Evolutionary conservation across 2,888 invertebrate genomes (phyloP), one percentile per base, ranked within the genome.

Genomic region (Aphidius colemani): DNA sequence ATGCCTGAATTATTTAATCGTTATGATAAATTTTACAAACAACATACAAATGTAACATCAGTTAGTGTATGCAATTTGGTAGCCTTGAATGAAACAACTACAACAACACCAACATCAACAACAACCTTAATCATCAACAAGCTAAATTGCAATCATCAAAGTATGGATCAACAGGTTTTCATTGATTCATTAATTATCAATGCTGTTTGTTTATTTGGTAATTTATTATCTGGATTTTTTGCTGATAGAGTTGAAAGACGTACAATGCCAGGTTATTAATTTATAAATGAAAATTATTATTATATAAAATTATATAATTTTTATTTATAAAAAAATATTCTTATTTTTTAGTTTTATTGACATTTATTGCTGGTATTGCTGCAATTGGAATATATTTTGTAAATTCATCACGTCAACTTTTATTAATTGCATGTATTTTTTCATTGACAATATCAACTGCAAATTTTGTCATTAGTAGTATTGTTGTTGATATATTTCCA

Each of bases 1-100:
- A 86, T 92, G 55, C 92, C 92, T 4, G 91, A 92, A 75, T 83
- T 93, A 7, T 89, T 93, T 65, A 87, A 87, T 51, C 86, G 91
- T 63, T 83, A 85, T 75, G 76, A 85, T 73, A 72, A 80, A 67
- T 75, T 79, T 71, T 73, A 84, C 69, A 70, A 80, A 74, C 57
- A 83, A 68, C 70, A 84, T 75, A 78, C 87, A 71, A 85, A 86
- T 66, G 82, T 80, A 6, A 78, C 85, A 0, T 78, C 85, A 0
- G 82, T 84, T 1, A 84, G 85, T 18, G 79, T 86, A 1, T 84
- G 85, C 63, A 83, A 86, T 66, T 73, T 85, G 18, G 79, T 80
- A 7, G 75, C 74, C 6, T 43, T 48, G 0, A 64, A 67, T 40
- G 48, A 63, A 41, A 66, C 58, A 1, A 13, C 43, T 39, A 43